Conservation (phyloP, 1,140 invertebrate species). For the Drosophila subpulchrella region DNA sequence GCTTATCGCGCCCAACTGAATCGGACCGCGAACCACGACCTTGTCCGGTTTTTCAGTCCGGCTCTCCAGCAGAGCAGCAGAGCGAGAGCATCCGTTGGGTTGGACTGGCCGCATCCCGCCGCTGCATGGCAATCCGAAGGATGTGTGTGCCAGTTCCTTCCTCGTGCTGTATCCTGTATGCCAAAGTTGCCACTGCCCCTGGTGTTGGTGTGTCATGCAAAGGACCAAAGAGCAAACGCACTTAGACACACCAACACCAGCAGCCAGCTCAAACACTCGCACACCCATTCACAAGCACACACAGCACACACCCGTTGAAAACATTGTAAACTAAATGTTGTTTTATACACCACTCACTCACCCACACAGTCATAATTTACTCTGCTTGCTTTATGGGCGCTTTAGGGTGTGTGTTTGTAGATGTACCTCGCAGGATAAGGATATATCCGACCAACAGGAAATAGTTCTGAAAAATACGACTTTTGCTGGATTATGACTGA, state of each 20-base stretch:
- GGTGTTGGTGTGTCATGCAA: slow-evolving; percentile 52
- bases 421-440: slow-evolving; percentile 17
- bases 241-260: slow-evolving; percentile 48
- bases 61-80: neutral
- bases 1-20: slow-evolving; percentile 45
- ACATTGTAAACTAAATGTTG: slow-evolving; percentile 79
- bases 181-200: slow-evolving; percentile 20
- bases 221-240: slow-evolving; percentile 67
- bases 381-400: slow-evolving; percentile 48
- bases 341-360: slow-evolving; percentile 56
- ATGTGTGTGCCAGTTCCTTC: slow-evolving; percentile 26
- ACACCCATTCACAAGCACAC: slow-evolving; percentile 21
- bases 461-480: no score
- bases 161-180: slow-evolving; percentile 17
- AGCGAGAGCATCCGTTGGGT: slow-evolving; percentile 48
- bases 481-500: no score
- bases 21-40: slow-evolving; percentile 17
- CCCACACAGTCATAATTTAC: slow-evolving; percentile 63
- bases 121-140: slow-evolving; percentile 18
- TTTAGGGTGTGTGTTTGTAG: slow-evolving; percentile 25
- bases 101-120: slow-evolving; percentile 31
- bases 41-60: slow-evolving; percentile 16
- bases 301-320: slow-evolving; percentile 50
- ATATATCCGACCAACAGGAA: slow-evolving; percentile 8
- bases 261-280: slow-evolving; percentile 20